These are phyloP conservation scores for Vanessa tameamea DNA, from an alignment of 1,140 invertebrate species.

Conservation along the genomic window DNA sequence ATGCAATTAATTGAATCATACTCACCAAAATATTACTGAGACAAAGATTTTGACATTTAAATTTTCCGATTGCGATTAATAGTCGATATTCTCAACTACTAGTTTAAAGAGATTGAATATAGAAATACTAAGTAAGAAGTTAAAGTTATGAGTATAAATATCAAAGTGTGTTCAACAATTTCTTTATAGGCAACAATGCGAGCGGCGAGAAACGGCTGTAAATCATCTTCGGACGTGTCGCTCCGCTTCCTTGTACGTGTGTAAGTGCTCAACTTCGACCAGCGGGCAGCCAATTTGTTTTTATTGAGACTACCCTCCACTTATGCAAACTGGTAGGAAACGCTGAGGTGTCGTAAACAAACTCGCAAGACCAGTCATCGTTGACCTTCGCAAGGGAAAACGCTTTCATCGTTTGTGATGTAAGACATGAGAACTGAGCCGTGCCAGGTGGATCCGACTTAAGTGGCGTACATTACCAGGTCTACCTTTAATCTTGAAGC, in stretches of 20 bases:
- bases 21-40: no score
- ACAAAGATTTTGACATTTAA: no score
- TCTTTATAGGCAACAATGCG: conserved; percentile 39
- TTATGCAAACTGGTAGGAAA: conserved; percentile 77
- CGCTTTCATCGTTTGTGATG: conserved; percentile 32
- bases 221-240: conserved; percentile 70
- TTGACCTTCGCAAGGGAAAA: conserved; percentile 49
- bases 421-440: conserved; percentile 33
- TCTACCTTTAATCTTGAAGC: conserved; percentile 71
- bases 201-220: conserved; percentile 59
- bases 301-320: conserved; percentile 77
- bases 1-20: no score
- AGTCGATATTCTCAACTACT: no score
- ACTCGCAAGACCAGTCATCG: conserved; percentile 55
- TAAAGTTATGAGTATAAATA: conserved; percentile 19
- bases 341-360: conserved; percentile 76
- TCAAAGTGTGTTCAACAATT: conserved; percentile 33
- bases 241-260: conserved; percentile 74
- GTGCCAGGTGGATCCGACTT: conserved; percentile 42
- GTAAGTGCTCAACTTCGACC: conserved; percentile 70
- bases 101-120: no score
- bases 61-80: no score
- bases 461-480: conserved; percentile 46
- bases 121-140: background rate
- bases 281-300: conserved; percentile 74